A percentile compares a stretch with the other conserved stretches of the same genome.
These are phyloP conservation scores for Entomobrya proxima DNA, from an alignment of 2,888 invertebrate genomes.

Conservation along the genomic window DNA sequence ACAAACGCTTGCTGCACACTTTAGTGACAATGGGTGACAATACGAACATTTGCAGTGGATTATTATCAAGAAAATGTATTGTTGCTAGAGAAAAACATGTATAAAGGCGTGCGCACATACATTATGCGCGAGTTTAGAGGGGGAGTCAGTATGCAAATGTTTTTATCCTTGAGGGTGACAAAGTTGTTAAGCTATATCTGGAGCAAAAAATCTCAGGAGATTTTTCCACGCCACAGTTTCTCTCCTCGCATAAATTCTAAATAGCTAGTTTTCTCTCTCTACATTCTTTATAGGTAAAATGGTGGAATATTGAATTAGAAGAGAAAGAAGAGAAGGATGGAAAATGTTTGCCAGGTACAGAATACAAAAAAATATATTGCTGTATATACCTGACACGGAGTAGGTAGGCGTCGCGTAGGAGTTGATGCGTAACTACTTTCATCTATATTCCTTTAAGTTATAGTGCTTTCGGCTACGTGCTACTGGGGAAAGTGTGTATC, in stretches of 20 bases:
- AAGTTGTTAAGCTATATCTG: slow-evolving; percentile 15
- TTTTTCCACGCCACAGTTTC: slow-evolving; percentile 11
- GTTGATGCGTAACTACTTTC: neutral
- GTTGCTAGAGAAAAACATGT: neutral
- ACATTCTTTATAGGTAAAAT: neutral
- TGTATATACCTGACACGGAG: neutral
- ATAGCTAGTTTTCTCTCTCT: neutral
- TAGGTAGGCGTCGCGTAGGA: neutral
- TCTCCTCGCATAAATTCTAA: neutral
- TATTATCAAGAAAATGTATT: neutral
- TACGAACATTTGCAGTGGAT: no score
- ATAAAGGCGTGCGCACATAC: neutral
- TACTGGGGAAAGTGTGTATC: neutral
- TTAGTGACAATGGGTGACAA: no score
- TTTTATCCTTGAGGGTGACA: slow-evolving; percentile 33
- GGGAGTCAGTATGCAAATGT: slow-evolving; percentile 26
- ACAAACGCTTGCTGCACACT: no score
- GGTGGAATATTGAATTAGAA: neutral
- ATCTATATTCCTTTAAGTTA: neutral
- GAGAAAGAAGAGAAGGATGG: neutral
- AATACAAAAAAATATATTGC: neutral
- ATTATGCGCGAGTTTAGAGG: neutral
- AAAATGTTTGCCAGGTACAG: neutral
- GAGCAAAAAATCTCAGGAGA: slow-evolving; percentile 29
- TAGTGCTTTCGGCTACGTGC: no score